Conservation (phyloP, 2,888 invertebrate species). For the Calameuta idolon region DNA sequence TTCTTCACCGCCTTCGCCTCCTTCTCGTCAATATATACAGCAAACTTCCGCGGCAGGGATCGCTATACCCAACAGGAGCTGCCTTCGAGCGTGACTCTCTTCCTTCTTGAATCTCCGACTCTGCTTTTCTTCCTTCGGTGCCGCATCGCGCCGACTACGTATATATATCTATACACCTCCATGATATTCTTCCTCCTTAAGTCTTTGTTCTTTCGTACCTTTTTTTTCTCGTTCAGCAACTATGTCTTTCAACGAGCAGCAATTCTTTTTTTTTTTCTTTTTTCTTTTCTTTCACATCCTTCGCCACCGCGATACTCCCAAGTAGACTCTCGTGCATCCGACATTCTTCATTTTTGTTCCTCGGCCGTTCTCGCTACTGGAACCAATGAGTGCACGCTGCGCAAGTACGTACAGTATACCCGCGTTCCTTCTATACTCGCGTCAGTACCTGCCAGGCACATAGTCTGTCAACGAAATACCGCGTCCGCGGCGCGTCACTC, state of each 20-base stretch:
- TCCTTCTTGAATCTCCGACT: not conserved
- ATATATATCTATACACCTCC: not conserved
- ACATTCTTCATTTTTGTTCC: not conserved
- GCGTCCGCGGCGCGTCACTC: not conserved
- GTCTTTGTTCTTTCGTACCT: not conserved
- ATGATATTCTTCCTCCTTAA: not conserved
- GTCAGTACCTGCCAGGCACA: not conserved
- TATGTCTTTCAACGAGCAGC: not conserved
- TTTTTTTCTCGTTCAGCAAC: not conserved
- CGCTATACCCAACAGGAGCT: not conserved
- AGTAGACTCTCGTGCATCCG: not conserved
- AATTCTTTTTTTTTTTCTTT: not conserved
- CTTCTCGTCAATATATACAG: not conserved
- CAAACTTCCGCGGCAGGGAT: not conserved
- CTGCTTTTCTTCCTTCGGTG: not conserved
- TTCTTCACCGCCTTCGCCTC: not conserved
- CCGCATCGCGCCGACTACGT: not conserved
- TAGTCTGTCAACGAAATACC: not conserved
- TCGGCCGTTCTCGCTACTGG: not conserved
- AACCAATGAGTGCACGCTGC: not conserved
- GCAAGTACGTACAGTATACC: not conserved
- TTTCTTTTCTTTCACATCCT: not conserved
- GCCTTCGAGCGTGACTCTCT: not conserved
- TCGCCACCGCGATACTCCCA: not conserved
- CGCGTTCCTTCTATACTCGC: not conserved